These are phyloP conservation scores for Sebastolobus alascanus DNA, from an alignment of 2,797 vertebrate genomes.

Conservation along the genomic window DNA sequence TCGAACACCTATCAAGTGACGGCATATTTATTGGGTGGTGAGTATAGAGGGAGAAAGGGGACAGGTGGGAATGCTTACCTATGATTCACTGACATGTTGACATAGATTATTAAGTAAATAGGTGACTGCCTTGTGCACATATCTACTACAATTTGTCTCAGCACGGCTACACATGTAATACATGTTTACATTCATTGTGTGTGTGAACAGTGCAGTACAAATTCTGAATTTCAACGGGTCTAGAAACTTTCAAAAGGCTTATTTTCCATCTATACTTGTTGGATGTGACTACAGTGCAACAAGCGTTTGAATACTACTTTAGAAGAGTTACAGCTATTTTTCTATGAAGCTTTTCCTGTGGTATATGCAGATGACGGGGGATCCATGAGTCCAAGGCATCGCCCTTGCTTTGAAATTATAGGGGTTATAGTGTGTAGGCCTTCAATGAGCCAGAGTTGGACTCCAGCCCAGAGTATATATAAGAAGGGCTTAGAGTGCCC, in stretches of 20 bases:
- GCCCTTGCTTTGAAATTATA: slow-evolving; percentile 62
- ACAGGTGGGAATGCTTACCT: background rate
- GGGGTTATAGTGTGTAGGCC: slow-evolving; percentile 37
- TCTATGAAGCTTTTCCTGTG: slow-evolving; percentile 43
- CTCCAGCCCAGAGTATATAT: background rate
- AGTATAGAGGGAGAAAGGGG: background rate
- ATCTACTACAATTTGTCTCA: background rate
- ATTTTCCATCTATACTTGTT: background rate
- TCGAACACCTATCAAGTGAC: slow-evolving; percentile 60
- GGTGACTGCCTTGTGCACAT: background rate
- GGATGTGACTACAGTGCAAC: background rate
- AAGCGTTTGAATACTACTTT: slow-evolving; percentile 7
- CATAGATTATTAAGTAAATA: background rate
- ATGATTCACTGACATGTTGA: background rate
- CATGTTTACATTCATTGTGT: background rate
- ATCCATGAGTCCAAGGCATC: slow-evolving; percentile 46
- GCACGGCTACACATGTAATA: background rate
- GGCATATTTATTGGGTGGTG: slow-evolving; percentile 35
- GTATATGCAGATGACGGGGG: slow-evolving; percentile 59
- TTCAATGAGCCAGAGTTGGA: slow-evolving; percentile 21
- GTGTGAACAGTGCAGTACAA: background rate
- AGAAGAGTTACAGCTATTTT: slow-evolving; percentile 30
- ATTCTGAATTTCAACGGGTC: background rate
- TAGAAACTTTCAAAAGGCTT: background rate
- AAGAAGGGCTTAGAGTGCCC: slow-evolving; percentile 46